Evolutionary conservation across 2,113 vertebrate species (phyloP).

Genomic region (Aleadryas rufinucha): DNA sequence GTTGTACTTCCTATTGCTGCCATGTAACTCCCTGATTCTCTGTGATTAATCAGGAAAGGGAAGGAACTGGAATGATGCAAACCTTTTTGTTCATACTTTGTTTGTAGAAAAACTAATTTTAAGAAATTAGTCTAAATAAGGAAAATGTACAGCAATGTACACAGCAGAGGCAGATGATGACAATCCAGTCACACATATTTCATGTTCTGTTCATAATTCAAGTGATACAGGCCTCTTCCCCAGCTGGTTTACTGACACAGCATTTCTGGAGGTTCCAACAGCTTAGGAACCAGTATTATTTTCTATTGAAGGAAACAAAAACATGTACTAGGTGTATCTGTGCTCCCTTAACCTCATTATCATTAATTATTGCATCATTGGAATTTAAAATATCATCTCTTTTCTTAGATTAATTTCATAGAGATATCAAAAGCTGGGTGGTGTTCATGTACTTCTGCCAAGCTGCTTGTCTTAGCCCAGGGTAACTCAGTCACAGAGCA

Average conservation of each 20-base stretch:
- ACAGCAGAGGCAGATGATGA: not conserved
- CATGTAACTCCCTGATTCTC: not conserved
- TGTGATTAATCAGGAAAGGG: not conserved
- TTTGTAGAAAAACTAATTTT: not conserved
- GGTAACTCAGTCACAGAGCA: slow-evolving; percentile 4
- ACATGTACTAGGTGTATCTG: not conserved
- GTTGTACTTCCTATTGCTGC: not conserved
- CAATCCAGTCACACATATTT: not conserved
- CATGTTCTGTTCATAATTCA: not conserved
- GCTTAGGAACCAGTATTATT: not conserved
- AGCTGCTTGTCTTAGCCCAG: not conserved
- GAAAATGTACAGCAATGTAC: not conserved
- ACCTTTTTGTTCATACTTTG: not conserved
- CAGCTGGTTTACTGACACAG: not conserved
- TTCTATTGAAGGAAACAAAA: not conserved
- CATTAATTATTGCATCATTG: not conserved
- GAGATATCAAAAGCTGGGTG: not conserved
- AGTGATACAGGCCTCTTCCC: not conserved
- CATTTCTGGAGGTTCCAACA: not conserved
- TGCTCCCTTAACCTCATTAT: not conserved
- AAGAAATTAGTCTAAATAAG: not conserved
- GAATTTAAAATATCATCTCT: not conserved
- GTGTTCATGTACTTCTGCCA: not conserved
- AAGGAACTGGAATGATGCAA: not conserved
- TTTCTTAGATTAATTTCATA: not conserved